Percentiles rank a stretch among this genome's conserved stretches.
Evolutionary conservation across 2,888 invertebrate species (phyloP).

Genomic region (Perdita meconis): DNA sequence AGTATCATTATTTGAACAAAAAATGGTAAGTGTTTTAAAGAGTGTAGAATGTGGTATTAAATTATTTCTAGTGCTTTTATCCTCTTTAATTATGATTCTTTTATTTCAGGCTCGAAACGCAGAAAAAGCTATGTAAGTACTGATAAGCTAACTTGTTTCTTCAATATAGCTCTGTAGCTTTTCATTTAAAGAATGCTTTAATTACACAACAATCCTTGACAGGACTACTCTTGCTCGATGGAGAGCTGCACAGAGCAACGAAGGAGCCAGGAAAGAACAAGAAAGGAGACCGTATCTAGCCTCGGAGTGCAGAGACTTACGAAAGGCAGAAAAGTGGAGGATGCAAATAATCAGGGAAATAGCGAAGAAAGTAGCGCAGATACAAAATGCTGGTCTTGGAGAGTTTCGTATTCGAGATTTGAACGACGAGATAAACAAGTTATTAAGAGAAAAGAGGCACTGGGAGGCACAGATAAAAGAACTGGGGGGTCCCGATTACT

Average conservation of each 20-base stretch:
- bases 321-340: slow-evolving; percentile 98
- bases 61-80: too few species aligned
- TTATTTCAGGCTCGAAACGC: slow-evolving; percentile 88
- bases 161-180: not conserved
- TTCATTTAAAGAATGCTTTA: not conserved
- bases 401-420: slow-evolving; percentile 99
- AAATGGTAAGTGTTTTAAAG: too few species aligned
- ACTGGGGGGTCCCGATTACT: slow-evolving; percentile 97
- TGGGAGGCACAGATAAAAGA: slow-evolving; percentile 99
- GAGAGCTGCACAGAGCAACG: slow-evolving; percentile 98
- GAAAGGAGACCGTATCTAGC: slow-evolving; percentile 97
- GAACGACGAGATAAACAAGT: slow-evolving; percentile 99
- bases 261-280: slow-evolving; percentile 91
- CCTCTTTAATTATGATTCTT: too few species aligned
- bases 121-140: slow-evolving; percentile 90
- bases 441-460: slow-evolving; percentile 97
- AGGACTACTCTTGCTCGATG: slow-evolving; percentile 99
- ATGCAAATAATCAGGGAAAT: slow-evolving; percentile 98
- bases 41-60: too few species aligned
- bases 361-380: slow-evolving; percentile 99
- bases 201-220: slow-evolving; percentile 18
- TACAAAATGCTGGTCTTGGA: slow-evolving; percentile 99
- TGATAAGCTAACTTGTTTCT: not conserved
- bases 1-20: too few species aligned
- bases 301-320: slow-evolving; percentile 96